Evolutionary conservation across 1,140 invertebrate genomes (phyloP).

Genomic region (Brachionus angularis): DNA sequence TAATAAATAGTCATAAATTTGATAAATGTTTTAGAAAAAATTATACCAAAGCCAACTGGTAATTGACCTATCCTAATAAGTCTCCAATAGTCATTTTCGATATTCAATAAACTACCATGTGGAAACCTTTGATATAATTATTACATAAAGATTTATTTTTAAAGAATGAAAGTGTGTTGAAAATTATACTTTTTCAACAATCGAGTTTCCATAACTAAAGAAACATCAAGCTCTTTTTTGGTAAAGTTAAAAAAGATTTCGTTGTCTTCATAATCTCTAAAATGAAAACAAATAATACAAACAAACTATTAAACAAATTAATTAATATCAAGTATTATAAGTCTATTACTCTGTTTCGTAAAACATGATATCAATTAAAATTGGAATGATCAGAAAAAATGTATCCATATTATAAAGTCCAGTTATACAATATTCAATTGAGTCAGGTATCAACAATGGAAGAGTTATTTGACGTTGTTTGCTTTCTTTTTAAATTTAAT

Average conservation of each 20-base stretch:
- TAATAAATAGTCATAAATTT: neutral
- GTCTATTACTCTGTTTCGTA: constrained; percentile 34
- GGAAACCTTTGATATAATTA: neutral
- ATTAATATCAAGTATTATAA: neutral
- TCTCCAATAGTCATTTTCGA: constrained; percentile 40
- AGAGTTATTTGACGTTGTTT: neutral
- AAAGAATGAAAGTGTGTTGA: neutral
- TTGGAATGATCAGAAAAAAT: constrained; percentile 27
- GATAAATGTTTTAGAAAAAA: too few relatives aligned
- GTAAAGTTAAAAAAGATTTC: constrained; percentile 42
- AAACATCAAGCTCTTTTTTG: constrained; percentile 38
- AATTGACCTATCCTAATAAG: constrained; percentile 33
- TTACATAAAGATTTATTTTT: neutral
- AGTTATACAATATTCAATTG: constrained; percentile 34
- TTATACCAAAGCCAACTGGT: constrained; percentile 39
- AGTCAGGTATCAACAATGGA: constrained; percentile 19
- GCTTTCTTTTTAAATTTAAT: neutral
- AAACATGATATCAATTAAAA: constrained; percentile 30
- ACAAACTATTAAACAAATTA: neutral
- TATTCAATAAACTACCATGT: neutral
- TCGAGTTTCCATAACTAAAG: constrained; percentile 33
- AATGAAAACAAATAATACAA: neutral
- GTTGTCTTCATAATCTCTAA: constrained; percentile 36
- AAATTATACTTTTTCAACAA: constrained; percentile 30
- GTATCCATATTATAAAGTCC: constrained; percentile 38